Evolutionary conservation across 2,888 invertebrate genomes (phyloP).

Genomic region (Epistrophella euchroma): DNA sequence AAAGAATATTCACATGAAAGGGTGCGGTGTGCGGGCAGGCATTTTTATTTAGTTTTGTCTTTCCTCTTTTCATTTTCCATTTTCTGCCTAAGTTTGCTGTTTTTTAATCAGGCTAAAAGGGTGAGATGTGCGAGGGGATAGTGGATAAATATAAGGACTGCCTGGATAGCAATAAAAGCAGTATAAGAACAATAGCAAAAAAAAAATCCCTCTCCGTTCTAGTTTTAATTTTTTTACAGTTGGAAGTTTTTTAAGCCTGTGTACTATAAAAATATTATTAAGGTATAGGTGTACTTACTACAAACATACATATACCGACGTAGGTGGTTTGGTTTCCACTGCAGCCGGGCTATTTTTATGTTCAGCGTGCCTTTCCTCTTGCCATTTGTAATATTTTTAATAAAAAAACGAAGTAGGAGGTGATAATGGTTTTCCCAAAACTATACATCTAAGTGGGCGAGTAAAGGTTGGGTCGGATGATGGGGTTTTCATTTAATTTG

Average conservation of each 20-base stretch:
- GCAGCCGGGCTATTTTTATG: slow-evolving; percentile 16
- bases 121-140: slow-evolving; percentile 33
- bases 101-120: slow-evolving; percentile 40
- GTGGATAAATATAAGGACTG: slow-evolving; percentile 24
- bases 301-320: background rate
- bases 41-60: slow-evolving; percentile 57
- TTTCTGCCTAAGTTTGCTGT: slow-evolving; percentile 50
- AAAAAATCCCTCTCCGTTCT: slow-evolving; percentile 54
- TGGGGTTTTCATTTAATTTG: background rate
- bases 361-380: slow-evolving; percentile 2
- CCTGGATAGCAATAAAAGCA: slow-evolving; percentile 29
- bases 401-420: background rate
- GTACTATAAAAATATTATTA: background rate
- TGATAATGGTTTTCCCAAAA: slow-evolving; percentile 25
- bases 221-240: slow-evolving; percentile 63
- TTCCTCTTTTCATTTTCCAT: slow-evolving; percentile 18
- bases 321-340: slow-evolving; percentile 17
- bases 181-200: background rate
- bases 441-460: background rate
- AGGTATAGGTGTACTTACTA: no score
- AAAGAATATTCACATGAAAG: slow-evolving; percentile 53
- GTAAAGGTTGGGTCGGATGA: slow-evolving; percentile 1
- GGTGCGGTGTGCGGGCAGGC: no score
- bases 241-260: slow-evolving; percentile 28
- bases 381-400: background rate